Evolutionary conservation across 2,888 invertebrate species (phyloP).

Genomic region (Lamproptera curius): DNA sequence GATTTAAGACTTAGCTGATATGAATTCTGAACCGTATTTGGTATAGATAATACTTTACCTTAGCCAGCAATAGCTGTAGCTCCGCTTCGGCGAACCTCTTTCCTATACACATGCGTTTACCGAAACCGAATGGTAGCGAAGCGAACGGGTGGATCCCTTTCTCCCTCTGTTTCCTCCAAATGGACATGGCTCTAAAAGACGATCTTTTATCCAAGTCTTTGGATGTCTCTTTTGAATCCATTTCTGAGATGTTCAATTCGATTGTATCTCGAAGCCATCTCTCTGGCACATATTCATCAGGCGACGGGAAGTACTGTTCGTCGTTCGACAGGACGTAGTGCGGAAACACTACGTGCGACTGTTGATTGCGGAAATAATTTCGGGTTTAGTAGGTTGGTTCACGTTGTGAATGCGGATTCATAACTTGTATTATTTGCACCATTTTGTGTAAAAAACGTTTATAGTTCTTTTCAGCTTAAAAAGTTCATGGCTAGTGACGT

Average conservation of each 20-base stretch:
- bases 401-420: no score
- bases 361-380: no score
- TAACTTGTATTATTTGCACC: no score
- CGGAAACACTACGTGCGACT: slow-evolving; percentile 89
- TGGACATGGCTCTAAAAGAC: slow-evolving; percentile 26
- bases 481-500: no score
- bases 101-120: slow-evolving; percentile 87
- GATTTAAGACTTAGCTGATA: no score
- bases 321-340: slow-evolving; percentile 87
- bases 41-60: no score
- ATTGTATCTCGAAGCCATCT: slow-evolving; percentile 81
- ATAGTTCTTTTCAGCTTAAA: no score
- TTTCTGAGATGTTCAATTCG: no score
- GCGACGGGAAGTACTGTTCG: slow-evolving; percentile 84
- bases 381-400: no score
- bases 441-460: no score
- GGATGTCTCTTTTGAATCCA: background rate
- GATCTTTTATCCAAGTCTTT: slow-evolving; percentile 8
- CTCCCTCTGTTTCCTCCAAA: slow-evolving; percentile 70
- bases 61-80: slow-evolving; percentile 84
- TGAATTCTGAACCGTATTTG: no score
- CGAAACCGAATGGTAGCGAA: slow-evolving; percentile 87
- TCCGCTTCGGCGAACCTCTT: slow-evolving; percentile 90
- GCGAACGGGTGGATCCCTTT: slow-evolving; percentile 85
- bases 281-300: slow-evolving; percentile 84